These are phyloP conservation scores for Aproaerema taeniolella DNA, from an alignment of 2,888 invertebrate genomes.

Conservation along the genomic window DNA sequence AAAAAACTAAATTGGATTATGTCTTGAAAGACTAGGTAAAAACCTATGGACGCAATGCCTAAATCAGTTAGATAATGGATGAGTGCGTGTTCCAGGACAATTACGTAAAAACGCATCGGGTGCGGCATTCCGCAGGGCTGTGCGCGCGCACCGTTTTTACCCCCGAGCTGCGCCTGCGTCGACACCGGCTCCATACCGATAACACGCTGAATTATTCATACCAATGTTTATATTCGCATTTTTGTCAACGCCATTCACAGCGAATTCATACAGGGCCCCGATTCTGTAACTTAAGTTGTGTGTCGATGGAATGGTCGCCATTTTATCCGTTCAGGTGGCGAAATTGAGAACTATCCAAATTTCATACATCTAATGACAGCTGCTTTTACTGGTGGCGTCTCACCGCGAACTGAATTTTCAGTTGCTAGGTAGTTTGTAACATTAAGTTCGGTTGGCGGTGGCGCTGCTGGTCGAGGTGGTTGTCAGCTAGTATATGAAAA, in stretches of 20 bases:
- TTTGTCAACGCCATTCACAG: slow-evolving; percentile 74
- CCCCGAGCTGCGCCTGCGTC: slow-evolving; percentile 33
- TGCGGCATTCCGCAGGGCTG: slow-evolving; percentile 62
- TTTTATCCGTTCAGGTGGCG: too few species aligned
- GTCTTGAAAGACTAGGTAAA: slow-evolving; percentile 28
- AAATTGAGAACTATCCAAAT: too few species aligned
- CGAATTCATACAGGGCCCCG: slow-evolving; percentile 73
- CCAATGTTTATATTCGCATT: slow-evolving; percentile 75
- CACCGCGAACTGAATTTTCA: too few species aligned
- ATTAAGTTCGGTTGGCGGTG: too few species aligned
- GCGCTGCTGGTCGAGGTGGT: too few species aligned
- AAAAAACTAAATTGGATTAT: slow-evolving; percentile 24
- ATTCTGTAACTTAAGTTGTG: too few species aligned
- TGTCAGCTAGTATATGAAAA: too few species aligned
- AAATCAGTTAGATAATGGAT: slow-evolving; percentile 72
- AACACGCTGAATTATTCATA: slow-evolving; percentile 75
- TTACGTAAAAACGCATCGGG: slow-evolving; percentile 68
- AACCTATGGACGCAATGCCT: slow-evolving; percentile 44
- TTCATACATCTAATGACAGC: too few species aligned
- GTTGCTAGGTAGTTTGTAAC: too few species aligned
- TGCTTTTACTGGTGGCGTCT: too few species aligned
- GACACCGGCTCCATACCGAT: slow-evolving; percentile 63
- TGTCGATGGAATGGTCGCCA: too few species aligned
- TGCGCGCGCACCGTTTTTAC: slow-evolving; percentile 27
- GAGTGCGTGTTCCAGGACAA: slow-evolving; percentile 71